Base-by-base conservation (phyloP, 64 coral and sea anemone genomes). In the Exaiptasia diaphana region DNA sequence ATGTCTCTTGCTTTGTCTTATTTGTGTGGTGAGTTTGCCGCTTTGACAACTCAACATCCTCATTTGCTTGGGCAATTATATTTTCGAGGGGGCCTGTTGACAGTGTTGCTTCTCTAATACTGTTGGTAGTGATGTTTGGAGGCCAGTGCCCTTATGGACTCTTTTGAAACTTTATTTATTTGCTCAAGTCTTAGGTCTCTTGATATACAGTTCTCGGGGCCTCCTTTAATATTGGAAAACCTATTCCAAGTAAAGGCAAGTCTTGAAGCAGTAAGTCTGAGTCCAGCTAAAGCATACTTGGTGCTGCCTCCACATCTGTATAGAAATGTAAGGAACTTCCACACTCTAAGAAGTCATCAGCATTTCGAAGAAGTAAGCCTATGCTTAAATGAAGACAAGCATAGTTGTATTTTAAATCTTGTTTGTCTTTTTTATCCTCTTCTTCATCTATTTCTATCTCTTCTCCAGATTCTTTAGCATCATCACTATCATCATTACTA, bases 261-360 rank as follows among this genome's bases (percentile, higher is more conserved):
- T 38, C 50, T 56, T 71, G 74, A 79, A 68, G 88, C 88, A 50
- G 52, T 84, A 12, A 90, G 56, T 39, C 79, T 9, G 8, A 90
- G 62, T 20, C 79, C 88, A 15, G 88, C 88, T 40, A 83, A 77
- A 58, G 88, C 71, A 77, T 90, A 83, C 60, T 90, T 83, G 76
- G 57, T 32, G 62, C 80, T 76, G 15, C 60, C 64, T 35, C 74
- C 38, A 37, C 22, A 43, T 27, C 81, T 67, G 65, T 57, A 91
- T 23, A 91, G 30, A 40, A 91, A 77, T n/a, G 80, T 91, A 7
- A 91, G 40, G 42, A 91, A 83, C 50, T 78, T 91, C 88, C 88
- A 85, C 18, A 91, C 60, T 50, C 88, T 70, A 15, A 67, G 38
- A 8, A 90, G 62, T 90, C 88, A 78, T 90, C 88, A 67, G 88